phyloP scores from a whole-genome alignment of 2,113 vertebrate genomes.

The Patagioenas fasciata region DNA sequence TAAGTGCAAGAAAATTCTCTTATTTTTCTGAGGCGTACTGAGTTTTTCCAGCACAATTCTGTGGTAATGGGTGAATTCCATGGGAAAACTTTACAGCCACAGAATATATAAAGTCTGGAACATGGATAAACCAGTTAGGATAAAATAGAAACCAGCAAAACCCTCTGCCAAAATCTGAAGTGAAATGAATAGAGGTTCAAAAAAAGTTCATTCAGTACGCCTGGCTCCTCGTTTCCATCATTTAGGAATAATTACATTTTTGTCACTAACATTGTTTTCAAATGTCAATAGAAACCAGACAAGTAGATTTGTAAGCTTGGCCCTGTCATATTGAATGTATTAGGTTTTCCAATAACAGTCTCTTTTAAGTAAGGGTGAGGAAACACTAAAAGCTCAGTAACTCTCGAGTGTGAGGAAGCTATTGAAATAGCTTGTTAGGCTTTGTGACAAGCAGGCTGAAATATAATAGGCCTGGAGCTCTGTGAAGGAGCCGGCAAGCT shows the following conservation, averaged over 20 bases:
- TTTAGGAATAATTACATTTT: conserved; percentile 65
- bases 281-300: conserved; percentile 68
- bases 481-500: neutral
- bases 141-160: conserved; percentile 57
- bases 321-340: conserved; percentile 40
- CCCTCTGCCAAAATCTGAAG: conserved; percentile 37
- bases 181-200: conserved; percentile 68
- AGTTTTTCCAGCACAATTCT: conserved; percentile 15
- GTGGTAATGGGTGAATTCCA: conserved; percentile 12
- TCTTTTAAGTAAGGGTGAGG: conserved; percentile 37
- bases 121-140: conserved; percentile 50
- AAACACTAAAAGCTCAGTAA: conserved; percentile 41
- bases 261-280: conserved; percentile 66
- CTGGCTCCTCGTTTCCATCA: conserved; percentile 53
- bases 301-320: conserved; percentile 27
- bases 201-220: conserved; percentile 58
- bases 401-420: conserved; percentile 24
- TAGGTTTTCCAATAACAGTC: conserved; percentile 44
- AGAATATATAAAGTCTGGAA: conserved; percentile 50
- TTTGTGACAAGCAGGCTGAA: conserved; percentile 29
- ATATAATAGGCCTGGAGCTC: conserved; percentile 19
- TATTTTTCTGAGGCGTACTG: neutral
- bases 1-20: neutral
- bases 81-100: conserved; percentile 34
- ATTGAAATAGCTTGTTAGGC: conserved; percentile 49